Conservation (phyloP, 2,888 invertebrate genomes). For the Philhelius pedissequus region DNA sequence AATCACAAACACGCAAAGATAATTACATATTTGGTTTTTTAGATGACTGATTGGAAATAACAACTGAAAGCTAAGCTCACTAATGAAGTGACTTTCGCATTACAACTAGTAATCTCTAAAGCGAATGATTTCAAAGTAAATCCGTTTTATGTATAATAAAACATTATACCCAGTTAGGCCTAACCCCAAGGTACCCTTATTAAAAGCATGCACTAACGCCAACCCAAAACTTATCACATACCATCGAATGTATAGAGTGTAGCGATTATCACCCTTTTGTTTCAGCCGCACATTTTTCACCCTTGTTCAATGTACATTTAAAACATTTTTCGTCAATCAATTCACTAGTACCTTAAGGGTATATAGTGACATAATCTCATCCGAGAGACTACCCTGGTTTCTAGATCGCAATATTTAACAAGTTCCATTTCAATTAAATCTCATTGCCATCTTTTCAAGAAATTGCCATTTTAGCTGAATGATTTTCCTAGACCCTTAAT, state of each 20-base stretch:
- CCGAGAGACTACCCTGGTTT: not conserved
- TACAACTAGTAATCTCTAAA: no score
- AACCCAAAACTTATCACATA: not conserved
- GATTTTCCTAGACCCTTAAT: not conserved
- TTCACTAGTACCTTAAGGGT: no score
- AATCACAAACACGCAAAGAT: no score
- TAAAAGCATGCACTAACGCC: not conserved
- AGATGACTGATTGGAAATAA: no score
- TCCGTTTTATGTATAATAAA: not conserved
- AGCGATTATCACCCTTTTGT: not conserved
- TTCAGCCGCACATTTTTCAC: no score
- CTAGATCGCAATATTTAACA: not conserved
- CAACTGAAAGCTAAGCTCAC: no score
- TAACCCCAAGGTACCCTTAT: not conserved
- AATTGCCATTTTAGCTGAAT: not conserved
- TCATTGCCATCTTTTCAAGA: slow-evolving; percentile 8
- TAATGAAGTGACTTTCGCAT: no score
- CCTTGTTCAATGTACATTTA: not conserved
- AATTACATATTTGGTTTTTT: no score
- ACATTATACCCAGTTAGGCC: not conserved
- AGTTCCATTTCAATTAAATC: slow-evolving; percentile 36
- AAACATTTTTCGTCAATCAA: not conserved
- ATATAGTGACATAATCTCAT: not conserved
- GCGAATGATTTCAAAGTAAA: not conserved
- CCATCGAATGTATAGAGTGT: not conserved